phyloP scores from a whole-genome alignment of 2,113 vertebrate genomes.

The Dipodomys spectabilis region DNA sequence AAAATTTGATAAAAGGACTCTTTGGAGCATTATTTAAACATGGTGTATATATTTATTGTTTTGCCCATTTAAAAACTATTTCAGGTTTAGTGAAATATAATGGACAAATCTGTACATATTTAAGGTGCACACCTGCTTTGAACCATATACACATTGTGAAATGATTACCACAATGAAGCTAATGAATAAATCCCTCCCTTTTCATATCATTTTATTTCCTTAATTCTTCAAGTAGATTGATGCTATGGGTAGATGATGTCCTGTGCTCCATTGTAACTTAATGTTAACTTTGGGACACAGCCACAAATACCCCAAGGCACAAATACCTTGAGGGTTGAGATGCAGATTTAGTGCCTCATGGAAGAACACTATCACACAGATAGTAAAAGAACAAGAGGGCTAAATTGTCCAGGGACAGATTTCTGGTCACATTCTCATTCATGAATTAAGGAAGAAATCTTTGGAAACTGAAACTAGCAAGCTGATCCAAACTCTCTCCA shows the following conservation, averaged over 20 bases:
- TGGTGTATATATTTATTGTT: background rate
- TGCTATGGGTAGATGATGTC: background rate
- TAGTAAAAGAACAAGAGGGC: slow-evolving; percentile 31
- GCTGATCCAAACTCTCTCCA: background rate
- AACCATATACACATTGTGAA: background rate
- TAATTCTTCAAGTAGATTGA: slow-evolving; percentile 33
- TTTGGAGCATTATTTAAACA: background rate
- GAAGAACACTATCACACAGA: background rate
- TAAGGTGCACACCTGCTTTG: background rate
- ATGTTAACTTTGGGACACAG: background rate
- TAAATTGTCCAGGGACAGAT: slow-evolving; percentile 31
- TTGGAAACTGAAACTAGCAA: slow-evolving; percentile 56
- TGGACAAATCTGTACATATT: background rate
- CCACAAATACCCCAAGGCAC: background rate
- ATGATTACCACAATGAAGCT: background rate
- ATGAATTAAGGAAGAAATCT: slow-evolving; percentile 42
- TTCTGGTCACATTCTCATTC: background rate
- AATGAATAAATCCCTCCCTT: background rate
- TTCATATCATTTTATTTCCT: background rate
- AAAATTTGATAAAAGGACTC: too few species aligned
- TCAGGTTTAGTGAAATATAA: background rate
- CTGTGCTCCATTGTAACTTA: background rate
- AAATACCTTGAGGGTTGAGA: slow-evolving; percentile 1
- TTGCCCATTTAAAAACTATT: background rate
- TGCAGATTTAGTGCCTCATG: background rate